These are phyloP conservation scores for Cyphomyrus discorhynchus DNA, from an alignment of 2,113 vertebrate species.

Conservation along the genomic window DNA sequence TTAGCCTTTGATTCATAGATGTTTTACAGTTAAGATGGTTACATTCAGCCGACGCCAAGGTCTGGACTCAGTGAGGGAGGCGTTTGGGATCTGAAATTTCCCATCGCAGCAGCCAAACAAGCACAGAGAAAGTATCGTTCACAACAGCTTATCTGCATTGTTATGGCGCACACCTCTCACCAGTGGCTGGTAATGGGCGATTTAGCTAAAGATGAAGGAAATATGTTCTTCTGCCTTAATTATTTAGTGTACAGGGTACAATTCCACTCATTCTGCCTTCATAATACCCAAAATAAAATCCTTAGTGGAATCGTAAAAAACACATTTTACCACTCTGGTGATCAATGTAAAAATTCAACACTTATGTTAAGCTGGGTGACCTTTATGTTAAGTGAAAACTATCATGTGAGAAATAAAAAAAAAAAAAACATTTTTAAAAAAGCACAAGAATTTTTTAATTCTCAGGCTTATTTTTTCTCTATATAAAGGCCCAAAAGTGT, in stretches of 20 bases:
- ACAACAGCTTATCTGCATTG: not conserved
- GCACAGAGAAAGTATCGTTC: not conserved
- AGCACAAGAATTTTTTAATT: not conserved
- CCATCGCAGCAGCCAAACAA: not conserved
- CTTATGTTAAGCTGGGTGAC: not conserved
- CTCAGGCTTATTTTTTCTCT: not conserved
- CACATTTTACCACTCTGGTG: not conserved
- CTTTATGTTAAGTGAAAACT: not conserved
- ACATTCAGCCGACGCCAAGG: not conserved
- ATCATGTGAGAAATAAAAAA: not conserved
- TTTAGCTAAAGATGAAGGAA: not conserved
- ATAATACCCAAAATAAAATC: not conserved
- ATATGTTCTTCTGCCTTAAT: not conserved
- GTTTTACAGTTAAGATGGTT: not conserved
- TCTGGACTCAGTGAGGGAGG: not conserved
- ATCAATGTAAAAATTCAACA: not conserved
- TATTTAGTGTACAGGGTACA: not conserved
- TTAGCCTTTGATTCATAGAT: not conserved
- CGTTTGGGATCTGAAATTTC: not conserved
- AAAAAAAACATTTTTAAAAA: not conserved
- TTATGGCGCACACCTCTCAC: not conserved
- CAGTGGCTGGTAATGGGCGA: not conserved
- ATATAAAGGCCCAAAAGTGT: not conserved
- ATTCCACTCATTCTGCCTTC: not conserved
- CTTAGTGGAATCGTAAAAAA: not conserved